Conservation (phyloP, 2,113 vertebrate genomes). For the Colistium nudipinnis region DNA sequence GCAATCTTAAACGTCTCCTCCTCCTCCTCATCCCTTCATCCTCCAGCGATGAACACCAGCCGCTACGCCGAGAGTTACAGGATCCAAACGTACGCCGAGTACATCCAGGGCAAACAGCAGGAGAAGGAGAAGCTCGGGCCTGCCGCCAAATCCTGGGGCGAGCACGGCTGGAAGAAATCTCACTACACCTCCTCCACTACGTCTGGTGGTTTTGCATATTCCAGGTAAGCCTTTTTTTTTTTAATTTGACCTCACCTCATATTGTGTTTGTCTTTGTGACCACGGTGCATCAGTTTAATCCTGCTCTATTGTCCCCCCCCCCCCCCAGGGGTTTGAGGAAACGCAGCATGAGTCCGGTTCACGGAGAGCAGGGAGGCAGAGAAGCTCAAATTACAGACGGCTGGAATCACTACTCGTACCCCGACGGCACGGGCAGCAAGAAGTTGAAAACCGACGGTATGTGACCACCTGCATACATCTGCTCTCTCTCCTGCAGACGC, state of each 20-base stretch:
- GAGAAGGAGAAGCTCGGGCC: constrained; percentile 84
- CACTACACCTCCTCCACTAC: constrained; percentile 60
- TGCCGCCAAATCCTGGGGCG: constrained; percentile 77
- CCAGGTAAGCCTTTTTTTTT: constrained; percentile 64
- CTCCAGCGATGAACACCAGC: constrained; percentile 94
- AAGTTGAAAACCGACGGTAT: constrained; percentile 89
- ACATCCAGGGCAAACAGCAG: constrained; percentile 86
- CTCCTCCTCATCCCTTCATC: not conserved
- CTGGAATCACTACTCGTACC: constrained; percentile 75
- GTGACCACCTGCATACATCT: constrained; percentile 19
- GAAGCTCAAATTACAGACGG: constrained; percentile 66
- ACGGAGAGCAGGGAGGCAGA: constrained; percentile 74
- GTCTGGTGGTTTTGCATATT: constrained; percentile 59
- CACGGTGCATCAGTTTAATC: not conserved
- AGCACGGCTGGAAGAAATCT: constrained; percentile 89
- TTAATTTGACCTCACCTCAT: too few relatives aligned
- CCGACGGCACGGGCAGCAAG: constrained; percentile 83
- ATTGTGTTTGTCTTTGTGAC: too few relatives aligned
- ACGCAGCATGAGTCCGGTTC: constrained; percentile 88
- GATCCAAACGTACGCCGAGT: constrained; percentile 97
- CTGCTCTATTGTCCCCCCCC: not conserved
- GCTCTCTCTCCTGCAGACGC: not conserved
- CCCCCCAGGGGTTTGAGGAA: constrained; percentile 79
- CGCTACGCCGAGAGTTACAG: constrained; percentile 96
- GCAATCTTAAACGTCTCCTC: not conserved